phyloP scores from a whole-genome alignment of 2,888 invertebrate species.

The Drosophila anomalata region DNA sequence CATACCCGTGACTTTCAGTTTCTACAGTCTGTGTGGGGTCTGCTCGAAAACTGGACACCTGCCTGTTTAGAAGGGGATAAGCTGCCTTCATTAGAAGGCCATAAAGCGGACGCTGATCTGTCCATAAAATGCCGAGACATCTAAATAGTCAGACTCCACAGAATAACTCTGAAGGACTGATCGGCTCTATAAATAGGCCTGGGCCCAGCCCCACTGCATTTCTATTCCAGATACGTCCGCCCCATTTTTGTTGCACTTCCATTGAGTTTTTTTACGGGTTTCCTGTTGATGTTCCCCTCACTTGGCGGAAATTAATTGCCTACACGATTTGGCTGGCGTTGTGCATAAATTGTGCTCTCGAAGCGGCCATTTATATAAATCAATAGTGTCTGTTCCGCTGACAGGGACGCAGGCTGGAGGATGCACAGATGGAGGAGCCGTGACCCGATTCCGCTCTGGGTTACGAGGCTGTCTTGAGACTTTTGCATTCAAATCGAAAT shows the following conservation, averaged over 20 bases:
- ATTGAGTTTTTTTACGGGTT: constrained; percentile 22
- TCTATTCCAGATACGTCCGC: constrained; percentile 28
- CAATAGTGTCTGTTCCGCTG: constrained; percentile 60
- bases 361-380: constrained; percentile 68
- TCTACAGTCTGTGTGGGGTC: constrained; percentile 36
- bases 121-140: constrained; percentile 34
- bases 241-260: constrained; percentile 60
- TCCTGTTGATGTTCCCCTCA: constrained; percentile 18
- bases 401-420: constrained; percentile 48
- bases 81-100: constrained; percentile 35
- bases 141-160: constrained; percentile 12
- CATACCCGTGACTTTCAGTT: constrained; percentile 37
- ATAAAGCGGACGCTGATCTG: constrained; percentile 34
- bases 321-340: constrained; percentile 48
- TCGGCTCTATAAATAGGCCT: not conserved
- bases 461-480: not conserved
- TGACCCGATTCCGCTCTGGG: constrained; percentile 57
- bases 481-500: constrained; percentile 1
- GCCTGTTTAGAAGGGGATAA: constrained; percentile 12
- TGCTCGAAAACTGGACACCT: constrained; percentile 21
- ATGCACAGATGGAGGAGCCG: constrained; percentile 26
- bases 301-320: constrained; percentile 66
- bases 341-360: constrained; percentile 64
- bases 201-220: constrained; percentile 2
- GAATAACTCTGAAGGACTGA: not conserved